These are phyloP conservation scores for Jaculus jaculus DNA, from an alignment of 2,113 vertebrate species.

Conservation along the genomic window DNA sequence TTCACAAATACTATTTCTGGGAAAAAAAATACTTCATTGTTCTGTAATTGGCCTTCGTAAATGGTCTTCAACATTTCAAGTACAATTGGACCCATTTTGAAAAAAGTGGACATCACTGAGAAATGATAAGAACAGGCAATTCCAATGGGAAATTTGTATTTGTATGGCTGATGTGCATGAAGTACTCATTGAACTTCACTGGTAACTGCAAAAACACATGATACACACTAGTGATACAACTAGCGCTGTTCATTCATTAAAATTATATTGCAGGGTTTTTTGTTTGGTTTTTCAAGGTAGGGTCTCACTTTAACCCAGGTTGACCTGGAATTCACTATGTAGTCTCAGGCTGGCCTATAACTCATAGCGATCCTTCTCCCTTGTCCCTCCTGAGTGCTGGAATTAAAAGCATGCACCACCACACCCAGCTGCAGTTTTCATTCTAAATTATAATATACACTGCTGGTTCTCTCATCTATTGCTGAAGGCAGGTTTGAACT, in stretches of 20 bases:
- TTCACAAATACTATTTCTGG: constrained; percentile 50
- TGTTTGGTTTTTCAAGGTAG: neutral
- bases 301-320: too few species aligned
- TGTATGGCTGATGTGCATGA: neutral
- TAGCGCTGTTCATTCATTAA: neutral
- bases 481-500: neutral
- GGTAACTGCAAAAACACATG: neutral
- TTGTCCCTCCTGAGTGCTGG: too few species aligned
- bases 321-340: neutral
- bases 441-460: neutral
- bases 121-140: constrained; percentile 15
- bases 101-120: constrained; percentile 10
- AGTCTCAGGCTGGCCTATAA: neutral
- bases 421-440: neutral
- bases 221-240: neutral
- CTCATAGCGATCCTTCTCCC: neutral
- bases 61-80: neutral
- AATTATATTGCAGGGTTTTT: neutral
- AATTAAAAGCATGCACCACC: too few species aligned
- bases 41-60: neutral
- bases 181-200: constrained; percentile 36
- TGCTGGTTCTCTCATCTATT: neutral
- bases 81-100: neutral
- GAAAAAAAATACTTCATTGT: constrained; percentile 28
- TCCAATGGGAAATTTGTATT: constrained; percentile 1